Conservation (phyloP, 2,888 invertebrate species). For the Leucoma salicis region DNA sequence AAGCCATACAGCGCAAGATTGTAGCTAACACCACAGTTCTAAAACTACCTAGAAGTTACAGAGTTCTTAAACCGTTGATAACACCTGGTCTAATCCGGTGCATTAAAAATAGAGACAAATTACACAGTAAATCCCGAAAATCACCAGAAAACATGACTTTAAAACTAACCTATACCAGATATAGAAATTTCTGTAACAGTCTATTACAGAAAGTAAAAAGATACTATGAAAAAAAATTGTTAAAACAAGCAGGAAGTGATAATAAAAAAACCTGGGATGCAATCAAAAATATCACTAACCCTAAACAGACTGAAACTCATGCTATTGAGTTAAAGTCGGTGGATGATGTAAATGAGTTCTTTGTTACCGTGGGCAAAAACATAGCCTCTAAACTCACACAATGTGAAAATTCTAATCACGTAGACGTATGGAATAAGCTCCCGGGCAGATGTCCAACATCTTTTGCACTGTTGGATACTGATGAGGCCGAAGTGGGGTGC, state of each 20-base stretch:
- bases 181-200: conserved; percentile 1
- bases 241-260: background rate
- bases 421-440: background rate
- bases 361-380: background rate
- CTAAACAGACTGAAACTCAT: background rate
- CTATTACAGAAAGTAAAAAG: conserved; percentile 1
- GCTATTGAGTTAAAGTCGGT: background rate
- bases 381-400: background rate
- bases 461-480: background rate
- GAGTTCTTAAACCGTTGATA: background rate
- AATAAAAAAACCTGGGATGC: background rate
- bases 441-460: background rate
- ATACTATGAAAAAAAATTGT: background rate
- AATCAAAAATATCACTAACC: conserved; percentile 2
- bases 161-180: background rate
- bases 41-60: background rate
- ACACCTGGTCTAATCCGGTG: background rate
- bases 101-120: background rate
- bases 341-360: background rate
- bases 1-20: background rate
- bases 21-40: background rate
- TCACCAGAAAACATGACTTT: background rate
- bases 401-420: background rate
- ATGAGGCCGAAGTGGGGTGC: background rate
- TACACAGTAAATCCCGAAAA: background rate